Percentiles rank a stretch among this genome's conserved stretches.
Conservation (phyloP, 2,113 vertebrate species). For the Ptychochromis oligacanthus region DNA sequence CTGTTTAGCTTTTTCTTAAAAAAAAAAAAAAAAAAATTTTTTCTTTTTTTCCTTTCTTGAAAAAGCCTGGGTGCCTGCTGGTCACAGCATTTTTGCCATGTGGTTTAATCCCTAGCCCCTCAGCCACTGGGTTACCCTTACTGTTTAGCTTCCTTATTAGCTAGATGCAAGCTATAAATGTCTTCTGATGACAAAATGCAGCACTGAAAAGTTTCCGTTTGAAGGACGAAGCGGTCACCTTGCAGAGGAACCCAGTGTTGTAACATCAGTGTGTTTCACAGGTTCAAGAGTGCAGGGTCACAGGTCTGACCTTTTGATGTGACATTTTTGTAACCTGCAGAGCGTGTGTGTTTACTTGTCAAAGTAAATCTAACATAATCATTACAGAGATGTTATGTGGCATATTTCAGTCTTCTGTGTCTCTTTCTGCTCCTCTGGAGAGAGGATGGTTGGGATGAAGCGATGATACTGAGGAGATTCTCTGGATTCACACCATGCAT, state of each 20-base stretch:
- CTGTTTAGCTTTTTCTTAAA: too few relatives aligned
- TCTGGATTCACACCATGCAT: conserved; percentile 52
- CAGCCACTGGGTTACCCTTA: background rate
- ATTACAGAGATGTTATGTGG: background rate
- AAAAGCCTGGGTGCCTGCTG: background rate
- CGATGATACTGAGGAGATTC: conserved; percentile 50
- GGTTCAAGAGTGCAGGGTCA: background rate
- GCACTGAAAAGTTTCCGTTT: background rate
- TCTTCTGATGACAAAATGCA: background rate
- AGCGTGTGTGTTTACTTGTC: background rate
- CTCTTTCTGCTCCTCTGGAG: background rate
- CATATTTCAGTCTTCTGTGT: background rate
- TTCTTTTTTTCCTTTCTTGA: too few relatives aligned
- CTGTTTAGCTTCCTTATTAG: background rate
- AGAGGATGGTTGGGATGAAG: conserved; percentile 22
- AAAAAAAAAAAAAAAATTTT: too few relatives aligned
- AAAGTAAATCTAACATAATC: background rate
- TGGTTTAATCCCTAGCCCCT: background rate
- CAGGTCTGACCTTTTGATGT: background rate
- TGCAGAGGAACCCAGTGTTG: background rate
- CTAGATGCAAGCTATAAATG: background rate
- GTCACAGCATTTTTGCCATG: background rate
- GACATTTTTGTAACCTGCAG: background rate
- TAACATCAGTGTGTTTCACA: background rate
- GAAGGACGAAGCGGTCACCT: background rate